These are phyloP conservation scores for Cathartes aura DNA, from an alignment of 2,113 vertebrate genomes.

Conservation along the genomic window DNA sequence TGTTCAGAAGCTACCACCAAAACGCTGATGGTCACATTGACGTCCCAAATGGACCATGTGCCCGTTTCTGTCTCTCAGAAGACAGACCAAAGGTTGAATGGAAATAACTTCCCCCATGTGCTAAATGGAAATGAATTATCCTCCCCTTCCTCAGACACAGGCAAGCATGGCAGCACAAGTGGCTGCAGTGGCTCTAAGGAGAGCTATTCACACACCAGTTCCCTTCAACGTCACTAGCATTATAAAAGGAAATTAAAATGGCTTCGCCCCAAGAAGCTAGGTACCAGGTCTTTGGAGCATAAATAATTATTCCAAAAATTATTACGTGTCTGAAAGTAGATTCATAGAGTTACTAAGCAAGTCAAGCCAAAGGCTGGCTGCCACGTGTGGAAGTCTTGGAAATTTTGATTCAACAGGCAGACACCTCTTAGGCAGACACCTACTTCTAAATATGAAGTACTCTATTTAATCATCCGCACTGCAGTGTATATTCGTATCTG, in stretches of 20 bases:
- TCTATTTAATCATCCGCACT: neutral
- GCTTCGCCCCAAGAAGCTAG: neutral
- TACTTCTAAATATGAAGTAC: neutral
- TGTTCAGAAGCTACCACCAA: neutral
- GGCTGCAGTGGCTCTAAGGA: neutral
- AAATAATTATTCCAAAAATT: neutral
- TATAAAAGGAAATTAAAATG: neutral
- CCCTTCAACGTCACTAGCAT: neutral
- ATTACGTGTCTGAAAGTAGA: neutral
- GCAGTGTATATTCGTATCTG: neutral
- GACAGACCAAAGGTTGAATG: neutral
- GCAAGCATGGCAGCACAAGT: neutral
- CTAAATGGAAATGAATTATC: neutral
- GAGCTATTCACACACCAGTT: neutral
- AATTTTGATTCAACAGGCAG: neutral
- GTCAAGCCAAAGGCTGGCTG: neutral
- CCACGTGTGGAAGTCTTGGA: neutral
- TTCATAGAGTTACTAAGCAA: neutral
- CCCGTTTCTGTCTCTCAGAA: neutral
- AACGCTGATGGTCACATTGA: fast-evolving
- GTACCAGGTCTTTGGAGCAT: neutral
- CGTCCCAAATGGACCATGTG: neutral
- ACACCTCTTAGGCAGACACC: neutral
- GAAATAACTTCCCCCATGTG: neutral
- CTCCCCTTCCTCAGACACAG: neutral